Base-by-base conservation (phyloP, 2,113 vertebrate genomes). In the Tupaia tana region DNA sequence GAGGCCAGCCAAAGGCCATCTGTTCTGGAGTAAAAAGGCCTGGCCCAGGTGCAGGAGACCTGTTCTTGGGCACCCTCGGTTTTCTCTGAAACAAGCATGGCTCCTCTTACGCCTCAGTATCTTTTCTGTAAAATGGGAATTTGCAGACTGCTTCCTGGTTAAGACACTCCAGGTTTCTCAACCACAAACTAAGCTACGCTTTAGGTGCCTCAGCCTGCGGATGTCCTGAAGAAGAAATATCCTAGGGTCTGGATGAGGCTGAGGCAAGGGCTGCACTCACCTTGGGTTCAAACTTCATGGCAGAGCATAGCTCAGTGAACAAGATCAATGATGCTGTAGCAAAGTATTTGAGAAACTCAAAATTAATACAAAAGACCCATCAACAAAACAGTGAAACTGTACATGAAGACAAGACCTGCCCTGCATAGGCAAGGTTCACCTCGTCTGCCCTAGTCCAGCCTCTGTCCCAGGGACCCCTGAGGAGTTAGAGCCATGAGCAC, bases 201-300 rank as follows among this genome's bases (percentile, higher is more conserved):
- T 6, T 58, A 27, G 25, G 9, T 5, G 59, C 7, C 7, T 22
- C 4, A 0, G 6, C 3, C 58, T 54, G 29, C 20, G 54, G 22
- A 24, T 3, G 9, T 19, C 13, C 25, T n/a, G 22, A 8, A 54
- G n/a, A 66, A 24, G 43, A 10, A 34, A 5, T 27, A 8, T 0
- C 14, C 7, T 2, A 14, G 19, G 7, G 20, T 34, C 20, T 4
- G 10, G 31, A 22, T 1, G 25, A 10, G 0, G 7, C 19, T 0
- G 71, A 52, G 43, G 27, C 6, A 6, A 2, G 2, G 56, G 31
- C 22, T 6, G 54, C 3, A 0, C 18, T 34, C 1, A 0, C n/a
- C 66, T 34, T 0, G 0, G 20, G 58, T 31, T 34, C 15, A 86
- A 9, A 15, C 24, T 13, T n/a, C 15, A 20, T 81, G 64, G 29